These are phyloP conservation scores for Exephanes ischioxanthus DNA, from an alignment of 2,888 invertebrate species.

Conservation along the genomic window DNA sequence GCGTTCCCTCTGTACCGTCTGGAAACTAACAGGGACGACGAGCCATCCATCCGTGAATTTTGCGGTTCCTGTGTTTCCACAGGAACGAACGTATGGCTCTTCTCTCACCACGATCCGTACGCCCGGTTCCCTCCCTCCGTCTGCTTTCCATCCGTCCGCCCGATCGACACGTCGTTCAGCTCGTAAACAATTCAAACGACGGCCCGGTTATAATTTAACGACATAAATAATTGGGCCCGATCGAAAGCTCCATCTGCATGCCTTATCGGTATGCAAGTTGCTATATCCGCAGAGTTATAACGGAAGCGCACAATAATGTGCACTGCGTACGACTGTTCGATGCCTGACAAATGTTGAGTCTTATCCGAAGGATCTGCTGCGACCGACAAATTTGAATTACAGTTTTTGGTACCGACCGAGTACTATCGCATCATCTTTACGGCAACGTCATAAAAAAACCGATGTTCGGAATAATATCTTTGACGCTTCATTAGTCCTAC, in stretches of 20 bases:
- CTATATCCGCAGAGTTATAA: not conserved
- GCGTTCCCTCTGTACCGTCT: constrained; percentile 50
- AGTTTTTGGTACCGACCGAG: too few relatives aligned
- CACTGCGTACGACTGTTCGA: not conserved
- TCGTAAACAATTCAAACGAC: constrained; percentile 57
- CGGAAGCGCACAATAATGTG: not conserved
- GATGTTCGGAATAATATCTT: not conserved
- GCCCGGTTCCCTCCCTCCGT: constrained; percentile 4
- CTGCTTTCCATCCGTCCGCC: constrained; percentile 9
- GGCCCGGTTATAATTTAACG: constrained; percentile 45
- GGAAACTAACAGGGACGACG: constrained; percentile 52
- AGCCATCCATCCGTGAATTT: constrained; percentile 63
- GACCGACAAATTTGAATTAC: not conserved
- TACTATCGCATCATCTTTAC: not conserved
- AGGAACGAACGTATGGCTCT: constrained; percentile 45
- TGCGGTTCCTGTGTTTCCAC: constrained; percentile 61
- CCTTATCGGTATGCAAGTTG: not conserved
- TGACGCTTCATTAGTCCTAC: not conserved
- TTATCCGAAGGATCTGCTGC: not conserved
- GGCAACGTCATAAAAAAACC: not conserved
- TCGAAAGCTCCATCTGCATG: constrained; percentile 1
- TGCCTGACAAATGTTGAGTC: not conserved
- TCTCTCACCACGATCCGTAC: constrained; percentile 10
- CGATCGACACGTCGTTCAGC: constrained; percentile 51
- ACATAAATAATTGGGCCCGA: constrained; percentile 50